Conservation (phyloP, 2,888 invertebrate genomes). For the Cacoxenus indagator region DNA sequence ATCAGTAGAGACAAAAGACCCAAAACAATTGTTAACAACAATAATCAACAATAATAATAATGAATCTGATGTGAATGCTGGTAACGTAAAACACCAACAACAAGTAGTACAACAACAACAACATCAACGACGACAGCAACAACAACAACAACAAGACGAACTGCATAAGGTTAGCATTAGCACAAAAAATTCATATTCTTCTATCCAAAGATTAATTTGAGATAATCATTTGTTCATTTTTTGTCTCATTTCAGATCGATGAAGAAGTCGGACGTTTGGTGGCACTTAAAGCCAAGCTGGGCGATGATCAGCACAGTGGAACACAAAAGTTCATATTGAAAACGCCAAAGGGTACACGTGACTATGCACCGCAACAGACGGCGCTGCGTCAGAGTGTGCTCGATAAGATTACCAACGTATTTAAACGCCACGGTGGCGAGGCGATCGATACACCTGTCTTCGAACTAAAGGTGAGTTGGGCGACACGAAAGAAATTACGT, state of each 20-base stretch:
- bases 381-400: conserved; percentile 88
- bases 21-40: conserved; percentile 34
- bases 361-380: conserved; percentile 96
- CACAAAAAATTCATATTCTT: conserved; percentile 17
- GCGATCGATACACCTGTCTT: conserved; percentile 99
- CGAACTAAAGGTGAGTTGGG: conserved; percentile 85
- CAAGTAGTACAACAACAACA: conserved; percentile 41
- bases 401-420: conserved; percentile 87
- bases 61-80: conserved; percentile 57
- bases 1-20: conserved; percentile 16
- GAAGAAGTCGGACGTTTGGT: conserved; percentile 87
- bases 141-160: conserved; percentile 50
- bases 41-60: conserved; percentile 39
- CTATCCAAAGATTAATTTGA: background rate
- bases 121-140: conserved; percentile 36
- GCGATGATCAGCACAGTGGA: conserved; percentile 71
- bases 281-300: conserved; percentile 82
- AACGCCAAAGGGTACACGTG: conserved; percentile 94
- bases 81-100: conserved; percentile 47
- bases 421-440: conserved; percentile 97
- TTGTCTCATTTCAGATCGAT: conserved; percentile 81
- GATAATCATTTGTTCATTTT: conserved; percentile 20
- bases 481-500: background rate
- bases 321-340: conserved; percentile 87
- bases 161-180: conserved; percentile 68